Base-by-base conservation (phyloP, 2,113 vertebrate genomes). In the Anoura caudifer region DNA sequence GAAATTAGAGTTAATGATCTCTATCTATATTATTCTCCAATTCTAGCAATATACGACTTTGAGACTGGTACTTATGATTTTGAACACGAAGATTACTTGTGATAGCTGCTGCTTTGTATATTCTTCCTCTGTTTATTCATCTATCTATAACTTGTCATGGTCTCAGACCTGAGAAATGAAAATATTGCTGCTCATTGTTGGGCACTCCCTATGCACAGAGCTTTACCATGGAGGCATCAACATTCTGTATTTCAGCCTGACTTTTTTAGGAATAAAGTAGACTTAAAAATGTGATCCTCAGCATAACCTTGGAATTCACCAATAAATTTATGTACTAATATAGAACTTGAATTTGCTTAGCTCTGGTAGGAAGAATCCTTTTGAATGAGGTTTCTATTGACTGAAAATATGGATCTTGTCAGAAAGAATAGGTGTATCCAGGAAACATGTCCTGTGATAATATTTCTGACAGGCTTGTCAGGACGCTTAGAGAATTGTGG, bases 361-460 rank as follows among this genome's bases (percentile, higher is more conserved):
- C 8, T 20, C 19, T 70, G 22, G 28, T 90, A 19, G 85, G 67
- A 90, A 95, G 54, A 95, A 69, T 95, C 59, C 83, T 93, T 91
- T 90, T 97, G 59, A 96, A 88, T 86, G 67, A 94, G 67, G 26
- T 63, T 92, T 70, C 72, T 88, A 91, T 95, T 97, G 96, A 97
- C 94, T 95, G 76, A 94, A 92, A 97, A 94, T 97, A 97, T 94
- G 69, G 92, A 97, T 97, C 80, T 95, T 97, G 95, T 96, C 90
- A 95, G 67, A 93, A 92, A 88, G 47, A 96, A 54, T 95, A 97
- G 88, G 59, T 95, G 94, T 87, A 95, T 81, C 47, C 69, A 76
- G 67, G 59, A 95, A 97, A 90, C 54, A 85, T 88, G 72, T 73
- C 92, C 45, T 95, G 1, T 70, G 36, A 52, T 95, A 85, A 26